Conservation (phyloP, 2,797 vertebrate genomes). For the Chaenodraco wilsoni region DNA sequence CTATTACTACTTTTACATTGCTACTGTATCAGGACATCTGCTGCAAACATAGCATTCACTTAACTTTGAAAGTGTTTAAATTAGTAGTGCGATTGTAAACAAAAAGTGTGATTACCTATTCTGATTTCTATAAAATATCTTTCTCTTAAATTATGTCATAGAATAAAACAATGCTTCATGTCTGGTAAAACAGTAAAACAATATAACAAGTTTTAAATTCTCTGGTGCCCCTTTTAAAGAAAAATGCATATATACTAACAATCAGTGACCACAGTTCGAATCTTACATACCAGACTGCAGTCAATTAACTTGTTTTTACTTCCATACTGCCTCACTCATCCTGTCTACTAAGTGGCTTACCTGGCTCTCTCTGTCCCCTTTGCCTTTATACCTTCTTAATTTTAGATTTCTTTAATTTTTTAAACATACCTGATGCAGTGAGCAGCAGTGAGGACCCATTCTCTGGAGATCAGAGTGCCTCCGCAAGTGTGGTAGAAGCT, state of each 20-base stretch:
- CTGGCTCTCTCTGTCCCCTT: background rate
- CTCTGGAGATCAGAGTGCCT: conserved; percentile 84
- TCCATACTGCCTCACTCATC: background rate
- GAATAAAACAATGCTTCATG: background rate
- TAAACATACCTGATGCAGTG: conserved; percentile 89
- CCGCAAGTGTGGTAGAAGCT: conserved; percentile 88
- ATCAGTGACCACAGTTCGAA: background rate
- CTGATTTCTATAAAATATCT: background rate
- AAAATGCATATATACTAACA: background rate
- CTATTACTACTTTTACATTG: background rate
- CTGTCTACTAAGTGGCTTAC: background rate
- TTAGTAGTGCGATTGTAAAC: background rate
- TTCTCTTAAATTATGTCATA: background rate
- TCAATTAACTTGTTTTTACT: background rate
- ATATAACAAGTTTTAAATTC: no score
- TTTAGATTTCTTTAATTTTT: background rate
- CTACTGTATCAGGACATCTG: no score
- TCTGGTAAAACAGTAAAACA: no score
- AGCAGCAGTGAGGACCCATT: conserved; percentile 92
- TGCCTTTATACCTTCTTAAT: background rate
- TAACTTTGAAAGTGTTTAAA: background rate
- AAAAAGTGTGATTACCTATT: background rate
- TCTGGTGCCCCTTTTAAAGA: no score
- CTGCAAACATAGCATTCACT: background rate
- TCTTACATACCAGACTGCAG: background rate